Conservation (phyloP, 1,140 invertebrate genomes). For the Drosophila gunungcola region DNA sequence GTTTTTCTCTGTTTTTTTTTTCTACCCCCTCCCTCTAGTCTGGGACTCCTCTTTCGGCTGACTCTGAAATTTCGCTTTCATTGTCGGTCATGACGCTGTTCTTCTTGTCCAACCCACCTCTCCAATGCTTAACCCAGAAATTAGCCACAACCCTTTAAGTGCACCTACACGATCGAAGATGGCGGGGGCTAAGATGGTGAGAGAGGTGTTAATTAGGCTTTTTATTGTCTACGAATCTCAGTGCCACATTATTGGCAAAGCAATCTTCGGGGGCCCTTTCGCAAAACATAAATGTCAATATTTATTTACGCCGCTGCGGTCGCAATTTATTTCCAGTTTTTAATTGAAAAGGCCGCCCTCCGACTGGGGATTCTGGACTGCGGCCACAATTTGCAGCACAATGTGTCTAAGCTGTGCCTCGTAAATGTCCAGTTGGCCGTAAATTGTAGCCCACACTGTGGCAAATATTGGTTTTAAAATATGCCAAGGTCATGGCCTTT, state of each 20-base stretch:
- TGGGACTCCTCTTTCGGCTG: constrained; percentile 10
- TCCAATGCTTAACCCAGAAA: constrained; percentile 78
- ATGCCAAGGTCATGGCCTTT: constrained; percentile 17
- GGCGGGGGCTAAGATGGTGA: background rate
- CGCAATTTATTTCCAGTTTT: constrained; percentile 54
- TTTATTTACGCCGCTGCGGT: constrained; percentile 59
- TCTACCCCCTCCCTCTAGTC: background rate
- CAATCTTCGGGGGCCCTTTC: constrained; percentile 15
- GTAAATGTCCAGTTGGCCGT: constrained; percentile 62
- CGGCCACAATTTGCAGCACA: constrained; percentile 44
- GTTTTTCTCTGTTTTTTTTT: constrained; percentile 39
- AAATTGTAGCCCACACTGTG: constrained; percentile 52
- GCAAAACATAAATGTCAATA: constrained; percentile 76
- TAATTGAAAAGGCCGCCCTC: constrained; percentile 63
- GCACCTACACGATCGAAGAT: constrained; percentile 23
- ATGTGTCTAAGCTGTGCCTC: constrained; percentile 61
- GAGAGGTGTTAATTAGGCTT: constrained; percentile 76
- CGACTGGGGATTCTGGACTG: constrained; percentile 34
- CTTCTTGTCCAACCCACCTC: constrained; percentile 50
- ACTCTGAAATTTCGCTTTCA: constrained; percentile 73
- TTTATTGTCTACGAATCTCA: constrained; percentile 49
- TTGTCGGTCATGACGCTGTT: constrained; percentile 66
- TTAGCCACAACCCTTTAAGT: constrained; percentile 65
- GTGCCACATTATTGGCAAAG: constrained; percentile 56
- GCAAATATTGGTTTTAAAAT: constrained; percentile 16